Percentiles rank a stretch among this genome's conserved stretches.
Evolutionary conservation across 2,888 invertebrate species (phyloP).

Genomic region (Polymixis flavicincta): DNA sequence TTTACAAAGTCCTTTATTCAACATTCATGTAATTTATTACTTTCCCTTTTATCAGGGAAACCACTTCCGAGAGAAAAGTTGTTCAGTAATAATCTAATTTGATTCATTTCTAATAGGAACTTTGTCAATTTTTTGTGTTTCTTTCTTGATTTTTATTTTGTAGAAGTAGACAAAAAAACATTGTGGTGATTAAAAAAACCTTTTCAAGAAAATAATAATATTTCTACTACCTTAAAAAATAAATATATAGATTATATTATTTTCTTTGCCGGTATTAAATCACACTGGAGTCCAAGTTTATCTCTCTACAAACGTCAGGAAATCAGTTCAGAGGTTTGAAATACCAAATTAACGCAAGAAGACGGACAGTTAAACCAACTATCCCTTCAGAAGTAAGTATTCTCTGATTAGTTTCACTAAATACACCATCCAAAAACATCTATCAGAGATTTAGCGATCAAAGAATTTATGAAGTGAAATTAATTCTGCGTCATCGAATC

Average conservation of each 20-base stretch:
- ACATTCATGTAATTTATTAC: constrained; percentile 62
- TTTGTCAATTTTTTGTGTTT: constrained; percentile 41
- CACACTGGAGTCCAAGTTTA: neutral
- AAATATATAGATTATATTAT: neutral
- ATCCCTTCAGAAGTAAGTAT: constrained; percentile 12
- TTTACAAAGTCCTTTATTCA: constrained; percentile 61
- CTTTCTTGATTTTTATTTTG: constrained; percentile 33
- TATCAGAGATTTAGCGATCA: constrained; percentile 63
- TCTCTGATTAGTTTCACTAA: constrained; percentile 38
- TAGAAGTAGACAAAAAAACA: neutral
- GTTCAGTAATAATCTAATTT: constrained; percentile 62
- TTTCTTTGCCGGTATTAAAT: neutral
- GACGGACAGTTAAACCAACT: neutral
- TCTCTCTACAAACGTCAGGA: constrained; percentile 12
- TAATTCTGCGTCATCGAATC: constrained; percentile 69
- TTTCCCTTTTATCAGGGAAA: constrained; percentile 59
- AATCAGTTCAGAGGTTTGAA: neutral
- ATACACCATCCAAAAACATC: constrained; percentile 42
- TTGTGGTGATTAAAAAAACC: constrained; percentile 5
- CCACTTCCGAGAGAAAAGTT: constrained; percentile 61
- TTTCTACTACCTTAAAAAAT: neutral
- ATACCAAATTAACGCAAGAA: neutral
- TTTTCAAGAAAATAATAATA: neutral
- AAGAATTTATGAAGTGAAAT: constrained; percentile 70
- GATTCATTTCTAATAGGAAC: constrained; percentile 62